Conservation (phyloP, 2,888 invertebrate genomes). For the Stenoptilia bipunctidactyla region DNA sequence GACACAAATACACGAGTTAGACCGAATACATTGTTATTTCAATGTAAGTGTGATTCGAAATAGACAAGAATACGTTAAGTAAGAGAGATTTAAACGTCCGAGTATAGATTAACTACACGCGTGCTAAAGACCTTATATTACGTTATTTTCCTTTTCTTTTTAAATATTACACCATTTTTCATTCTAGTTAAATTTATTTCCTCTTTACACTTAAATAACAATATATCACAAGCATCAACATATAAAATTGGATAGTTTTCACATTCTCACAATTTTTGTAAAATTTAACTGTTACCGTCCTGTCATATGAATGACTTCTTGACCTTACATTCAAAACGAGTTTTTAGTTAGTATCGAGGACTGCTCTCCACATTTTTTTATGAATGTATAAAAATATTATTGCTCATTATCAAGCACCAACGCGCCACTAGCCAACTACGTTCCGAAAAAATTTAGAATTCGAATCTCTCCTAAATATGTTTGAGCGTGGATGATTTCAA, state of each 20-base stretch:
- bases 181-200: constrained; percentile 53
- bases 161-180: constrained; percentile 45
- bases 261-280: constrained; percentile 11
- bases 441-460: constrained; percentile 56
- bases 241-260: constrained; percentile 44
- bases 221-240: constrained; percentile 70
- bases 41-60: constrained; percentile 45
- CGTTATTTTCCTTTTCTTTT: constrained; percentile 31
- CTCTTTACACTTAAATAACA: constrained; percentile 70
- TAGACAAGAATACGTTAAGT: constrained; percentile 22
- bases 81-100: constrained; percentile 26
- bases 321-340: constrained; percentile 35
- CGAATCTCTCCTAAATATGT: constrained; percentile 48
- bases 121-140: constrained; percentile 53
- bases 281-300: constrained; percentile 16
- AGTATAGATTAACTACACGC: constrained; percentile 46
- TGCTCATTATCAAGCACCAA: constrained; percentile 69
- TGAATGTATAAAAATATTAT: constrained; percentile 72
- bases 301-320: constrained; percentile 40
- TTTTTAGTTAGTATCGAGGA: constrained; percentile 29
- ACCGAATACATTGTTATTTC: constrained; percentile 65
- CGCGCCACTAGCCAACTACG: constrained; percentile 65
- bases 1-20: constrained; percentile 46
- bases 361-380: constrained; percentile 47
- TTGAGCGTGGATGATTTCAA: constrained; percentile 54